A percentile compares a stretch with the other conserved stretches of the same genome.
Evolutionary conservation across 1,140 invertebrate genomes (phyloP).

Genomic region (Dreissena polymorpha): DNA sequence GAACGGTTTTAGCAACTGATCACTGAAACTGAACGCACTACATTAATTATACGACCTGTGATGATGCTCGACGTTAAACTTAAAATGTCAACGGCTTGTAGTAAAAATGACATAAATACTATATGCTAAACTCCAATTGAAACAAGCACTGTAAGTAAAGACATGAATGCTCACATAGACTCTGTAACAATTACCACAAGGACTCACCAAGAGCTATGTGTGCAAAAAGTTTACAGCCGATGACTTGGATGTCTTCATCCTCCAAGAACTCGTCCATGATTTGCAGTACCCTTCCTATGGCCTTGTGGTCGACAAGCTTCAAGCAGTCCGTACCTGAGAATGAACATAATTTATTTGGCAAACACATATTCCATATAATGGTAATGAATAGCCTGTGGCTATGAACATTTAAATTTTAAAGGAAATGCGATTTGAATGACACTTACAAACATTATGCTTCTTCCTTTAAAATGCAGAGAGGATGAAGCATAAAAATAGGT

Average conservation of each 20-base stretch:
- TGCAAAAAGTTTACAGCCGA: constrained; percentile 30
- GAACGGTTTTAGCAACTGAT: too few species aligned
- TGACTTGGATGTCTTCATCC: constrained; percentile 26
- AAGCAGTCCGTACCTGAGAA: constrained; percentile 27
- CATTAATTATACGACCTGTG: too few species aligned
- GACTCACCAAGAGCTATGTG: constrained; percentile 37
- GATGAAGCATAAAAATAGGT: too few species aligned
- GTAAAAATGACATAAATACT: too few species aligned
- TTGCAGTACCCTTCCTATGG: constrained; percentile 16
- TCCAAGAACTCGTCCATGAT: constrained; percentile 35
- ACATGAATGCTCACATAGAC: too few species aligned
- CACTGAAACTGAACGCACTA: too few species aligned
- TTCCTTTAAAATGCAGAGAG: too few species aligned
- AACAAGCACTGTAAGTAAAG: too few species aligned
- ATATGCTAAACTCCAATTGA: too few species aligned
- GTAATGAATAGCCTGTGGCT: not conserved
- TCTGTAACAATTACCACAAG: not conserved
- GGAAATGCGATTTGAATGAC: not conserved
- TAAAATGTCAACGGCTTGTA: too few species aligned
- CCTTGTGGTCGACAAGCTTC: constrained; percentile 19
- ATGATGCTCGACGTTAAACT: too few species aligned
- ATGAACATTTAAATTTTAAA: not conserved
- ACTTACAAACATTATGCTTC: too few species aligned
- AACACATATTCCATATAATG: not conserved
- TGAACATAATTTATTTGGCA: not conserved